These are phyloP conservation scores for Phalacrocorax aristotelis DNA, from an alignment of 2,113 vertebrate species.

Conservation along the genomic window DNA sequence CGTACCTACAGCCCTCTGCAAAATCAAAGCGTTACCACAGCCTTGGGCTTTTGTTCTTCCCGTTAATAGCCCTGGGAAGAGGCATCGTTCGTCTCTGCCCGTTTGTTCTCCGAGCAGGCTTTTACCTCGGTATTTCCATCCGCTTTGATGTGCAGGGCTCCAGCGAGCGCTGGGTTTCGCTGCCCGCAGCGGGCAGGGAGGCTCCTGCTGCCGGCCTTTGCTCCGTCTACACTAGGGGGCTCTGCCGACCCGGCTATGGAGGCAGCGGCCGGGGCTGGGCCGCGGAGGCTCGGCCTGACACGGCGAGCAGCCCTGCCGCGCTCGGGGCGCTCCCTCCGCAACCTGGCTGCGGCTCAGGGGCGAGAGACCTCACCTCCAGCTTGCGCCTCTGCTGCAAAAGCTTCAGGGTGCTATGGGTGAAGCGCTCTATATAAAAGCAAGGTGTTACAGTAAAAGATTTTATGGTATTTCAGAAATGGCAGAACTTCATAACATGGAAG, in stretches of 20 bases:
- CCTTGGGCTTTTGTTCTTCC: not conserved
- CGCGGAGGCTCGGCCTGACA: not conserved
- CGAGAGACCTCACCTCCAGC: accelerated
- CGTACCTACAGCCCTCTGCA: accelerated
- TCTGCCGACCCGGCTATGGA: not conserved
- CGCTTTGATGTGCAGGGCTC: accelerated
- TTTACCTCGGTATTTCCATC: accelerated
- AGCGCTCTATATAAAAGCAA: not conserved
- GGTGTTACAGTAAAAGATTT: not conserved
- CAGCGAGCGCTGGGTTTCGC: not conserved
- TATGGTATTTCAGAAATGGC: not conserved
- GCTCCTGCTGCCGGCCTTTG: not conserved
- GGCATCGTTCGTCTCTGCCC: accelerated
- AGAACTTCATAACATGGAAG: not conserved
- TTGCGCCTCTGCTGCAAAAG: not conserved
- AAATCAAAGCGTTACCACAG: not conserved
- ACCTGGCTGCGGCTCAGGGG: not conserved
- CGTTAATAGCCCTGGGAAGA: not conserved
- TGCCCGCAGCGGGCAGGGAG: not conserved
- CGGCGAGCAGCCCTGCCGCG: not conserved
- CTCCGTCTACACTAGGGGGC: not conserved
- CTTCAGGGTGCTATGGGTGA: not conserved
- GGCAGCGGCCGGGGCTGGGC: no score
- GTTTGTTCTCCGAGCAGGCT: accelerated
- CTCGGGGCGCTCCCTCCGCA: not conserved